Conservation (phyloP, 53 echinoderm and acorn worm genomes). For the Zoroaster sp. region DNA sequence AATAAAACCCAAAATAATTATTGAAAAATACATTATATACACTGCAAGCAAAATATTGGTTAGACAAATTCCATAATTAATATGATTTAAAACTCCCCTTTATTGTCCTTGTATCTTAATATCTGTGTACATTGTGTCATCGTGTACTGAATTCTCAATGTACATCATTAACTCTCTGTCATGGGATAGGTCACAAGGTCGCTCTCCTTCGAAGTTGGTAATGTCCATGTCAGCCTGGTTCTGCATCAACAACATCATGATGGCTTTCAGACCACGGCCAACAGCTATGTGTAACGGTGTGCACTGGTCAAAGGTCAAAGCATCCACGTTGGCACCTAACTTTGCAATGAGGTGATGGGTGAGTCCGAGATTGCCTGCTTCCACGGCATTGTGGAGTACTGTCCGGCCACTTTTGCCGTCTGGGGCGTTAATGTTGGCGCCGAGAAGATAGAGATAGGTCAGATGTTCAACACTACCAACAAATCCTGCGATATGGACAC, state of each 20-base stretch:
- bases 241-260: constrained; percentile 59
- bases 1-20: too few species aligned
- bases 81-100: background rate
- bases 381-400: constrained; percentile 84
- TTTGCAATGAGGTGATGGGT: constrained; percentile 55
- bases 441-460: constrained; percentile 58
- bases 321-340: constrained; percentile 74
- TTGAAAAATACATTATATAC: too few species aligned
- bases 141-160: background rate
- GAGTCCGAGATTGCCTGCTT: constrained; percentile 62
- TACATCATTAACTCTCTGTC: background rate
- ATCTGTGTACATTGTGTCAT: background rate
- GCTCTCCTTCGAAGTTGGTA: constrained; percentile 79
- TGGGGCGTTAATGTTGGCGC: constrained; percentile 78
- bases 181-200: constrained; percentile 58
- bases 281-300: constrained; percentile 92
- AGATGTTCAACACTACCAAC: constrained; percentile 47
- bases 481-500: constrained; percentile 78
- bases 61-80: background rate
- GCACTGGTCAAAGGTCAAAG: constrained; percentile 85
- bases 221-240: constrained; percentile 72
- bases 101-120: constrained; percentile 37
- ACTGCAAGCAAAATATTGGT: background rate
- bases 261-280: constrained; percentile 60
- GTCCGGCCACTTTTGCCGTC: constrained; percentile 95